phyloP scores from a whole-genome alignment of 2,888 invertebrate genomes.

The Halictus ligatus region DNA sequence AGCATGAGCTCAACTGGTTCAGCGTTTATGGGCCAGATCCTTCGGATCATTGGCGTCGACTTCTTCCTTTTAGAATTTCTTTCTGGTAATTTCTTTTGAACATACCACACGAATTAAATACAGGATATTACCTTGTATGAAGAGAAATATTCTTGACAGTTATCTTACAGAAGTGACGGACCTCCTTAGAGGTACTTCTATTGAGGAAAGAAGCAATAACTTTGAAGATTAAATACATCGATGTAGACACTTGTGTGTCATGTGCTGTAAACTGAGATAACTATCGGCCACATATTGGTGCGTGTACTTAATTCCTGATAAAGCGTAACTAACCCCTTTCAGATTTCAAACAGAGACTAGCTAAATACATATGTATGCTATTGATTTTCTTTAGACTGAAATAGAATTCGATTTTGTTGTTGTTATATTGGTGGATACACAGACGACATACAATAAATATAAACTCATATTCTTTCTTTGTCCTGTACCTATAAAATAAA shows the following conservation, averaged over 20 bases:
- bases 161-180: not conserved
- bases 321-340: too few relatives aligned
- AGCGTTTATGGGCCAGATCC: constrained; percentile 70
- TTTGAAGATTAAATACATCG: not conserved
- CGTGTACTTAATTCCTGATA: too few relatives aligned
- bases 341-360: too few relatives aligned
- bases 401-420: too few relatives aligned
- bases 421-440: too few relatives aligned
- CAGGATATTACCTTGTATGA: not conserved
- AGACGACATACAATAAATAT: too few relatives aligned
- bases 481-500: too few relatives aligned
- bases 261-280: too few relatives aligned
- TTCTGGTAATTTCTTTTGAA: not conserved
- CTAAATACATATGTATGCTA: too few relatives aligned
- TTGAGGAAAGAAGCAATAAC: not conserved
- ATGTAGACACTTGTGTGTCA: not conserved
- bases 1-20: not conserved
- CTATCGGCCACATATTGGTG: too few relatives aligned
- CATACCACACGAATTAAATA: not conserved
- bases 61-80: not conserved
- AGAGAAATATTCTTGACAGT: not conserved
- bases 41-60: constrained; percentile 65
- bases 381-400: too few relatives aligned
- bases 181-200: not conserved
- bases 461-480: too few relatives aligned